Evolutionary conservation across 2,797 vertebrate genomes (phyloP).

Genomic region (Cossypha dichroa): DNA sequence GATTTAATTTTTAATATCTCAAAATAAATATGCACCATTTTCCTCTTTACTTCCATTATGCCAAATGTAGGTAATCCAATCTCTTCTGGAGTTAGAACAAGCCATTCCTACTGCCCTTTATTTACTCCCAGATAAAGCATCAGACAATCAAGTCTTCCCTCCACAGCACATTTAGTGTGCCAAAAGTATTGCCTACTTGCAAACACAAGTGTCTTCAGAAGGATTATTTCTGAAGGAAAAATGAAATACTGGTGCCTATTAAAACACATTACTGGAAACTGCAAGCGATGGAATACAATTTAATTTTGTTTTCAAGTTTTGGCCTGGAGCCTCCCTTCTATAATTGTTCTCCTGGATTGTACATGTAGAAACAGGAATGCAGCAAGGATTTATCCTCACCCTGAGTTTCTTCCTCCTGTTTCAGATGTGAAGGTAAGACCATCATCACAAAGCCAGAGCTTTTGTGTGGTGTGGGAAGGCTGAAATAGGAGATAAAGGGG

Average conservation of each 20-base stretch:
- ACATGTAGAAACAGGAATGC: background rate
- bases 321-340: background rate
- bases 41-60: background rate
- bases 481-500: background rate
- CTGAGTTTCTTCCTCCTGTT: background rate
- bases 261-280: background rate
- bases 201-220: background rate
- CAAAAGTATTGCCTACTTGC: constrained; percentile 1
- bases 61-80: background rate
- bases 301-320: background rate
- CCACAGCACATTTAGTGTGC: background rate
- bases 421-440: background rate
- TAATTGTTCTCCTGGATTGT: background rate
- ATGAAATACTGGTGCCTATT: background rate
- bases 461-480: background rate
- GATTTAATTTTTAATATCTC: background rate
- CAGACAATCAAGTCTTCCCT: background rate
- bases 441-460: background rate
- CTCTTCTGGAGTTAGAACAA: background rate
- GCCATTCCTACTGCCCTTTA: background rate
- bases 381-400: background rate
- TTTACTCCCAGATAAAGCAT: background rate
- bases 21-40: background rate
- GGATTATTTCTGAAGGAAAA: constrained; percentile 6
- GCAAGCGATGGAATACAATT: background rate